Percentiles rank a stretch among this genome's conserved stretches.
Evolutionary conservation across 2,113 vertebrate genomes (phyloP).

Genomic region (Lanius collurio): DNA sequence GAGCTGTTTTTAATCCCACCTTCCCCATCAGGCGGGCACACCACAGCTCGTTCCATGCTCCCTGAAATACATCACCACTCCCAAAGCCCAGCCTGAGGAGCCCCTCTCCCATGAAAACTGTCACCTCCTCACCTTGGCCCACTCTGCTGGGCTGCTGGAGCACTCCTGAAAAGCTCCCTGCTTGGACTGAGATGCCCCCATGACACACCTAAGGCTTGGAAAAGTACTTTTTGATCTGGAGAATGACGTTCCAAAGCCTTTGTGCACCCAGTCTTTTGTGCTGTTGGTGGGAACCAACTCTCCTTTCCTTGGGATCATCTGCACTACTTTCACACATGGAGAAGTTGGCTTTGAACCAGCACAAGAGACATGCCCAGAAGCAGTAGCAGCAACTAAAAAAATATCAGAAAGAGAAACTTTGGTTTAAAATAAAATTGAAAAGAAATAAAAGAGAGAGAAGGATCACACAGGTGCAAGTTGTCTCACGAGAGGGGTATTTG

Average conservation of each 20-base stretch:
- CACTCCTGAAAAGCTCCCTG: neutral
- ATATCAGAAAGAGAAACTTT: slow-evolving; percentile 63
- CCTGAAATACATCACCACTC: neutral
- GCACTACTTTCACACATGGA: neutral
- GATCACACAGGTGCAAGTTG: slow-evolving; percentile 57
- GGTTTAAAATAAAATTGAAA: slow-evolving; percentile 66
- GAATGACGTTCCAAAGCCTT: neutral
- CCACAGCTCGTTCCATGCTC: neutral
- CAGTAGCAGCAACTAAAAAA: slow-evolving; percentile 68
- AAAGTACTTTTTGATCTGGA: neutral
- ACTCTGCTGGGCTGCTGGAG: neutral
- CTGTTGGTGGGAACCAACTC: neutral
- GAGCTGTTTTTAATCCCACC: neutral
- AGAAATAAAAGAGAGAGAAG: slow-evolving; percentile 42
- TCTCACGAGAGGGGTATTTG: slow-evolving; percentile 51
- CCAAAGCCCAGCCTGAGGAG: neutral
- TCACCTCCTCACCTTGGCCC: neutral
- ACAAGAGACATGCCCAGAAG: slow-evolving; percentile 47
- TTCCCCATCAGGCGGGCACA: neutral
- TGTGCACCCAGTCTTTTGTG: neutral
- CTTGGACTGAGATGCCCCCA: neutral
- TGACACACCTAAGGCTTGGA: slow-evolving; percentile 11
- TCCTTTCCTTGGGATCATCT: slow-evolving; percentile 6
- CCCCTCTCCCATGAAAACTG: neutral
- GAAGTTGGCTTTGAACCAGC: neutral